A percentile compares a stretch with the other conserved stretches of the same genome.
Conservation (phyloP, 2,797 vertebrate genomes). For the Threskiornis aethiopicus region DNA sequence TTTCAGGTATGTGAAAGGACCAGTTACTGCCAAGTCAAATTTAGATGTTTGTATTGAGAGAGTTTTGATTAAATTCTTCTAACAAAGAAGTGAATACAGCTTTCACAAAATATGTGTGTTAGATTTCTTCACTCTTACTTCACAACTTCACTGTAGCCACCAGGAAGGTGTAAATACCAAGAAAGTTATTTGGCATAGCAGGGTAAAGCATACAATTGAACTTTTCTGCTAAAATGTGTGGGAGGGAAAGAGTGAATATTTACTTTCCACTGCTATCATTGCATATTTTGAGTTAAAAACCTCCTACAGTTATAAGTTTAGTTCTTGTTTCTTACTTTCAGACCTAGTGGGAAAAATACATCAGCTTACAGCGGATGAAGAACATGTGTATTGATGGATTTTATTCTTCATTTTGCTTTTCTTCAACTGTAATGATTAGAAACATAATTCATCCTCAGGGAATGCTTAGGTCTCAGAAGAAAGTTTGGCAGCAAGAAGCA, state of each 20-base stretch:
- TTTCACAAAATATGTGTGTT: neutral
- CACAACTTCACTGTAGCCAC: neutral
- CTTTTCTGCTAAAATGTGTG: neutral
- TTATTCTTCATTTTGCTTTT: neutral
- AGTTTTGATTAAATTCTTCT: neutral
- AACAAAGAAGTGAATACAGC: neutral
- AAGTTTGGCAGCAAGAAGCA: neutral
- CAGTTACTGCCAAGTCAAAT: neutral
- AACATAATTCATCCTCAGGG: neutral
- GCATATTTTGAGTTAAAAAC: neutral
- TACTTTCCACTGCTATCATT: neutral
- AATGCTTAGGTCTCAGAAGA: neutral
- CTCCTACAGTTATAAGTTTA: neutral
- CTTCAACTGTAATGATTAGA: neutral
- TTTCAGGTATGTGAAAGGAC: neutral
- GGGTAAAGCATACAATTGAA: neutral
- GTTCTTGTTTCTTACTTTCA: neutral
- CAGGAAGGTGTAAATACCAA: neutral
- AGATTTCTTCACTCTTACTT: neutral
- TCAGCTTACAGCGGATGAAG: neutral
- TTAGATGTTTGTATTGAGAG: neutral
- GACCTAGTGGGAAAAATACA: neutral
- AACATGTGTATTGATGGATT: neutral
- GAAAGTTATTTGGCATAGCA: neutral
- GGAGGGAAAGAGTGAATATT: neutral